Percentiles rank a stretch among this genome's conserved stretches.
Conservation (phyloP, 2,113 vertebrate species). For the Ovis aries region DNA sequence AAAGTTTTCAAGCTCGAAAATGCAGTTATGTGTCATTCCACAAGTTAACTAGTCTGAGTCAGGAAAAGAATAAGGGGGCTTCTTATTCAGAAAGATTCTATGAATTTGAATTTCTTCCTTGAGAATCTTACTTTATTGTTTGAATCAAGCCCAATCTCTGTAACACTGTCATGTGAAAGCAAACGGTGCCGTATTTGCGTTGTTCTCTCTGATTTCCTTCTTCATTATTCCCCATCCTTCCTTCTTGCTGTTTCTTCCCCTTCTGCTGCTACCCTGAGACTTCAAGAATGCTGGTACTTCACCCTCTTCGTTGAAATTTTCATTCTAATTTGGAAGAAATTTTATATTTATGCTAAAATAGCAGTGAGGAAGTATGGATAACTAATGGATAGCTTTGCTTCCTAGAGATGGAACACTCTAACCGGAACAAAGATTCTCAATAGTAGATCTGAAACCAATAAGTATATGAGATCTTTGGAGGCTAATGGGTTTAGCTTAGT, state of each 20-base stretch:
- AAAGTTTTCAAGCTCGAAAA: neutral
- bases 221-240: neutral
- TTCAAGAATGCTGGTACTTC: neutral
- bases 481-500: neutral
- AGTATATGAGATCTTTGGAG: neutral
- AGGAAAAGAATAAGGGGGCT: neutral
- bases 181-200: rapidly evolving
- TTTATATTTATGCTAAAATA: neutral
- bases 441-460: neutral
- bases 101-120: neutral
- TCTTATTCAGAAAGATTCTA: neutral
- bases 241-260: neutral
- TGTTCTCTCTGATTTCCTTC: neutral
- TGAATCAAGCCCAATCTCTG: neutral
- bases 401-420: neutral
- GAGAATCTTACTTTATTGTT: neutral
- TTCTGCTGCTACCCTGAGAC: neutral
- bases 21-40: neutral
- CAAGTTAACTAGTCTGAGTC: neutral
- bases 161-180: neutral
- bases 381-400: neutral
- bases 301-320: neutral
- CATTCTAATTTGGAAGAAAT: neutral
- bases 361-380: neutral
- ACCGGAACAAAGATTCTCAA: neutral